These are phyloP conservation scores for Heteromurus nitidus DNA, from an alignment of 2,888 invertebrate species.

Conservation along the genomic window DNA sequence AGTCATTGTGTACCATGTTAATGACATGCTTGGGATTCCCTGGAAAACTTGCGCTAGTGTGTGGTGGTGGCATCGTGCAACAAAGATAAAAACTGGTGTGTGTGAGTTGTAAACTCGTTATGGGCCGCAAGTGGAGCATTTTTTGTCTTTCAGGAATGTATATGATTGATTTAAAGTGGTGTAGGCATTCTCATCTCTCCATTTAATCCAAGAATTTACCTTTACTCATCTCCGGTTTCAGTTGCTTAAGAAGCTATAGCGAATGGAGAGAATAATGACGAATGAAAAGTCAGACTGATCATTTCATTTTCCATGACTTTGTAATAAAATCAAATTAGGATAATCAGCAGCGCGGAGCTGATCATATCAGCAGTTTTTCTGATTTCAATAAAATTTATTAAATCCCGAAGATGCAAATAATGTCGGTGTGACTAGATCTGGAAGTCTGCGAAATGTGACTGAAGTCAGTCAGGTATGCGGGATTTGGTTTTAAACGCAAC, in stretches of 20 bases:
- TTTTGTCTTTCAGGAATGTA: neutral
- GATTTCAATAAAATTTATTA: conserved; percentile 18
- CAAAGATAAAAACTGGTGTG: neutral
- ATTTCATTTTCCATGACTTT: conserved; percentile 48
- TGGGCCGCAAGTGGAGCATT: neutral
- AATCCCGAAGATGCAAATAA: too few species aligned
- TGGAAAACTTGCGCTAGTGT: conserved; percentile 7
- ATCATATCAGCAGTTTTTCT: neutral
- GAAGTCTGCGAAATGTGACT: too few species aligned
- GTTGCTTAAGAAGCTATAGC: neutral
- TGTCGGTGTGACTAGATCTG: too few species aligned
- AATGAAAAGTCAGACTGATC: conserved; percentile 9
- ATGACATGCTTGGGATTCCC: conserved; percentile 40
- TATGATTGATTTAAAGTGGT: conserved; percentile 9
- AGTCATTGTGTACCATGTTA: conserved; percentile 31
- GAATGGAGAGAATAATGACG: neutral
- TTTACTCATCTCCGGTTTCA: neutral
- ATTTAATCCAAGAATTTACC: too few species aligned
- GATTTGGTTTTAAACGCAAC: too few species aligned
- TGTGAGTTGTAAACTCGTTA: conserved; percentile 33
- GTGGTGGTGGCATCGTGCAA: neutral
- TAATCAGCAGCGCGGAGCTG: conserved; percentile 18
- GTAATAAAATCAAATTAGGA: conserved; percentile 49
- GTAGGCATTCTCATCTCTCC: too few species aligned
- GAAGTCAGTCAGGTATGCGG: too few species aligned